These are phyloP conservation scores for Nesogale talazaci DNA, from an alignment of 2,113 vertebrate genomes.

Conservation along the genomic window DNA sequence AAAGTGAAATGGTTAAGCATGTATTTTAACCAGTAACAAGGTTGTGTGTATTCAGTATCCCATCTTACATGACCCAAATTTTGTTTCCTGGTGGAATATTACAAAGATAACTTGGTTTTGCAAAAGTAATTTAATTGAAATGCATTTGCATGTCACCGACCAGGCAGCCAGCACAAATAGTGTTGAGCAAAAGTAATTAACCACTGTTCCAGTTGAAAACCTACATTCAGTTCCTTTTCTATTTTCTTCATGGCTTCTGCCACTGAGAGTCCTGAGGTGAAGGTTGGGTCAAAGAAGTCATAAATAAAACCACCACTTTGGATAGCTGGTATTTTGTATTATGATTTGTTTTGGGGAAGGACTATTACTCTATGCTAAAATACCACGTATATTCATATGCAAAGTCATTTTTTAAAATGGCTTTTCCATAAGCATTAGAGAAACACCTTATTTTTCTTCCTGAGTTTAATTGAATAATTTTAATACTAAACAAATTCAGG, in stretches of 20 bases:
- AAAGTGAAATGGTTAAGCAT: slow-evolving; percentile 21
- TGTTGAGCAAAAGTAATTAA: slow-evolving; percentile 70
- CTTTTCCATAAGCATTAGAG: slow-evolving; percentile 65
- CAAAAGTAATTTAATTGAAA: slow-evolving; percentile 59
- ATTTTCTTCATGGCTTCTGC: slow-evolving; percentile 31
- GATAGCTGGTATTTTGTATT: slow-evolving; percentile 62
- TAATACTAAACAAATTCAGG: slow-evolving; percentile 71
- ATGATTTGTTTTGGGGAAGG: slow-evolving; percentile 36
- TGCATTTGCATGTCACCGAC: slow-evolving; percentile 63
- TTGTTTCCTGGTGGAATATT: slow-evolving; percentile 50
- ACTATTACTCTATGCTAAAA: slow-evolving; percentile 72
- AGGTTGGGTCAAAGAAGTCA: slow-evolving; percentile 56
- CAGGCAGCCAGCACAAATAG: slow-evolving; percentile 40
- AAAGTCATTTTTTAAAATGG: slow-evolving; percentile 75
- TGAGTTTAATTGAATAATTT: slow-evolving; percentile 68
- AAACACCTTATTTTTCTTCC: slow-evolving; percentile 74
- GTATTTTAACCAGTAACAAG: slow-evolving; percentile 59
- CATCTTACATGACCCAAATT: slow-evolving; percentile 1
- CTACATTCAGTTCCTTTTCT: slow-evolving; percentile 61
- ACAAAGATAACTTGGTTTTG: slow-evolving; percentile 47
- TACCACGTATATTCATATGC: slow-evolving; percentile 53
- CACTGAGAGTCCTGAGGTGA: slow-evolving; percentile 52
- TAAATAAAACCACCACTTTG: slow-evolving; percentile 64
- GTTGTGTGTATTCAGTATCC: slow-evolving; percentile 34
- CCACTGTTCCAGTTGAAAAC: slow-evolving; percentile 52